Base-by-base conservation (phyloP, 2,797 vertebrate species). In the Dipus sagitta region DNA sequence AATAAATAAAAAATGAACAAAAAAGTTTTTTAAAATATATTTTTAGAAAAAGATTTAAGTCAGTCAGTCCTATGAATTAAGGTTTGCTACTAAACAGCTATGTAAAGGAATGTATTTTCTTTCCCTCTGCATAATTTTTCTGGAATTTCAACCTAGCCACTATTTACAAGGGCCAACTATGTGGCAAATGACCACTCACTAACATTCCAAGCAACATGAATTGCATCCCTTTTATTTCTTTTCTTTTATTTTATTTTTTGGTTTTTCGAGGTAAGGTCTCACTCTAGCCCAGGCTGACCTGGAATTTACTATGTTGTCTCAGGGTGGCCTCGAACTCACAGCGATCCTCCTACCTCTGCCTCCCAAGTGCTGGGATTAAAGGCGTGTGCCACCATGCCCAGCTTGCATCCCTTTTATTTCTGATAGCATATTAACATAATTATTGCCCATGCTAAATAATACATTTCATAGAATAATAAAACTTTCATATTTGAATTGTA, bases 351-450 rank as follows among this genome's bases (percentile, higher is more conserved):
- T 38, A 38, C 38, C 38, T 38, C 38, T 38, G 38, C 38, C 38
- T 38, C 38, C 6, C 38, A 38, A 38, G 38, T 38, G 38, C 38
- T 38, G 38, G 38, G 38, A 38, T 38, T 38, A 38, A 38, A 38
- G 38, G 38, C 38, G 6, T 38, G 38, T 38, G 38, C 38, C 38
- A 38, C 38, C 38, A 38, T 38, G 38, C 38, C 38, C 38, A 38
- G 38, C 38, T 0, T 78, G 30, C n/a, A 76, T 71, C 12, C 34
- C 60, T 72, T 62, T 88, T 94, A 93, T 75, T 93, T 89, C 81
- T 88, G 76, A 74, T 77, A 95, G 86, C 28, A 65, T 89, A 92
- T 68, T 94, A 94, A 94, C 91, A 88, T 89, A 92, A 91, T 80
- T 78, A 30, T 92, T 91, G 30, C 15, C 76, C 86, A 28, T 65